Evolutionary conservation across 2,888 invertebrate species (phyloP).

Genomic region (Aporophyla lueneburgensis): DNA sequence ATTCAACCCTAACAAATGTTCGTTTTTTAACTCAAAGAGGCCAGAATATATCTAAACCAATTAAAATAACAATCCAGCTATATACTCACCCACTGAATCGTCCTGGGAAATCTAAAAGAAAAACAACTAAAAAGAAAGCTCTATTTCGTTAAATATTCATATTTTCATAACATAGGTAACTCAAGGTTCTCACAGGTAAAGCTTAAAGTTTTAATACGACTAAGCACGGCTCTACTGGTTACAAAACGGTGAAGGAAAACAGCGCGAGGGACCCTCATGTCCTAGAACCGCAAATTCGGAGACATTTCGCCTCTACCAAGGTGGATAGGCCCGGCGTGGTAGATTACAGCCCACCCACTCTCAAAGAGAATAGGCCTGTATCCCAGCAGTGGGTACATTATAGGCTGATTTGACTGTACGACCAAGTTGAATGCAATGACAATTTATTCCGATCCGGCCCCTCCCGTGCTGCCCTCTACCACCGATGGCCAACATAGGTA

Average conservation of each 20-base stretch:
- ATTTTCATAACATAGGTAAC: not conserved
- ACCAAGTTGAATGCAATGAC: not conserved
- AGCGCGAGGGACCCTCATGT: too few species aligned
- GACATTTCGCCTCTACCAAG: not conserved
- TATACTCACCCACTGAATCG: not conserved
- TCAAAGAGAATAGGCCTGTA: not conserved
- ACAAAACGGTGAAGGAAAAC: too few species aligned
- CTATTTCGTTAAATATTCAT: not conserved
- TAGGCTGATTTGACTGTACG: not conserved
- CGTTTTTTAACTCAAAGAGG: not conserved
- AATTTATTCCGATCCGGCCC: not conserved
- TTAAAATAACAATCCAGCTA: not conserved
- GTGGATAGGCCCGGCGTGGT: too few species aligned
- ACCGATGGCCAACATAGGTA: too few species aligned
- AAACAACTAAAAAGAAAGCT: not conserved
- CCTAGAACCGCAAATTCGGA: not conserved
- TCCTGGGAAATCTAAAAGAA: not conserved
- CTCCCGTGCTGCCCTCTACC: too few species aligned
- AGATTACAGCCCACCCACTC: not conserved
- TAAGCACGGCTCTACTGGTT: not conserved
- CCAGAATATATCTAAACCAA: not conserved
- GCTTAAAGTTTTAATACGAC: not conserved
- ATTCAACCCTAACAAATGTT: not conserved
- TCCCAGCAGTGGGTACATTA: not conserved
- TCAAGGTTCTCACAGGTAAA: too few species aligned